These are phyloP conservation scores for Lasioglossum morio DNA, from an alignment of 2,888 invertebrate species.

Conservation along the genomic window DNA sequence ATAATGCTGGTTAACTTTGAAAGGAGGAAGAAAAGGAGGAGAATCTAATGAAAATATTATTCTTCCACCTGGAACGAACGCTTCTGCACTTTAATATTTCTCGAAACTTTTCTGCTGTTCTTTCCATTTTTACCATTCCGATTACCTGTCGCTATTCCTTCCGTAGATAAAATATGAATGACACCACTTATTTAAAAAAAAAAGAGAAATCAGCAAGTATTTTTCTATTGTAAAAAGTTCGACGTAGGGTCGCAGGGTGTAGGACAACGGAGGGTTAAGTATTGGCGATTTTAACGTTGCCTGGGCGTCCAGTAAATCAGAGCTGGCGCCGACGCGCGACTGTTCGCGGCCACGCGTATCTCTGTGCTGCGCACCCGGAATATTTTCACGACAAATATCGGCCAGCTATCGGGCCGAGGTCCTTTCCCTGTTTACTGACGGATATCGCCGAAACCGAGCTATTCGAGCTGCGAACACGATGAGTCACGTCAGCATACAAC, in stretches of 20 bases:
- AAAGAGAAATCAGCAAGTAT: no score
- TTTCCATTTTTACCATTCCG: background rate
- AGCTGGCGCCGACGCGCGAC: background rate
- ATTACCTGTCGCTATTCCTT: background rate
- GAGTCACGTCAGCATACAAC: conserved; percentile 73
- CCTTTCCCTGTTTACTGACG: conserved; percentile 59
- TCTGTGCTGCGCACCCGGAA: conserved; percentile 7
- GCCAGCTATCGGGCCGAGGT: conserved; percentile 37
- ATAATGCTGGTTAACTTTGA: background rate
- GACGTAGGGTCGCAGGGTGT: no score
- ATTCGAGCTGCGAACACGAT: conserved; percentile 60
- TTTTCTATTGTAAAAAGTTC: no score
- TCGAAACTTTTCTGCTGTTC: background rate
- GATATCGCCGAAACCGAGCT: conserved; percentile 63
- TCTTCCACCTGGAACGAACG: background rate
- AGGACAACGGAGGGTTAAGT: no score
- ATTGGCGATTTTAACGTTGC: background rate
- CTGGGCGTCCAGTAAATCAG: conserved; percentile 22
- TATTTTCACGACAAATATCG: conserved; percentile 66
- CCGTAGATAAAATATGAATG: background rate
- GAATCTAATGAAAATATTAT: conserved; percentile 1
- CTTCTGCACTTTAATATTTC: background rate
- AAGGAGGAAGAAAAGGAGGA: background rate
- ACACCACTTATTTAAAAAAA: no score
- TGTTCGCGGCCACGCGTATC: background rate